Evolutionary conservation across 2,113 vertebrate species (phyloP).

Genomic region (Zingel zingel): DNA sequence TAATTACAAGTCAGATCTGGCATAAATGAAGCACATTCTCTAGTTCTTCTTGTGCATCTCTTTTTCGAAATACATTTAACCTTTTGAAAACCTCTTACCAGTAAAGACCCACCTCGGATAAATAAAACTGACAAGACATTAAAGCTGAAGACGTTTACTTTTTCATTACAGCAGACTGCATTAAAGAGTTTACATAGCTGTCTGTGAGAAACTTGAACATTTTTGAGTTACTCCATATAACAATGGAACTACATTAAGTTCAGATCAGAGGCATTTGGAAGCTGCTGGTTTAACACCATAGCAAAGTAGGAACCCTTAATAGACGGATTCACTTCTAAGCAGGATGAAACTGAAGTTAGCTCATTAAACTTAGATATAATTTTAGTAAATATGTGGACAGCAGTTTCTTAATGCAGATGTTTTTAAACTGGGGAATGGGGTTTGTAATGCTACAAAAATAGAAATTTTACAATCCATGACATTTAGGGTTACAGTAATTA

Average conservation of each 20-base stretch:
- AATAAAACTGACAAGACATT: slow-evolving; percentile 15
- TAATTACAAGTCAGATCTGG: not conserved
- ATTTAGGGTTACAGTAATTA: slow-evolving; percentile 13
- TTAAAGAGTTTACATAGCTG: slow-evolving; percentile 24
- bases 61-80: not conserved
- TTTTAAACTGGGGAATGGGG: slow-evolving; percentile 6
- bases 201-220: slow-evolving; percentile 25
- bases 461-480: slow-evolving; percentile 26
- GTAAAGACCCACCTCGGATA: not conserved
- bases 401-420: slow-evolving; percentile 6
- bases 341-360: not conserved
- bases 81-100: not conserved
- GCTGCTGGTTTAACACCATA: not conserved
- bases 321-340: not conserved
- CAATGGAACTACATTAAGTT: not conserved
- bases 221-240: slow-evolving; percentile 9
- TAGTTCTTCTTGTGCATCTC: not conserved
- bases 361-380: slow-evolving; percentile 3
- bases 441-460: slow-evolving; percentile 60
- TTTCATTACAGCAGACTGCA: slow-evolving; percentile 58
- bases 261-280: not conserved
- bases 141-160: slow-evolving; percentile 57
- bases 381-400: slow-evolving; percentile 24
- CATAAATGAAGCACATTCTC: not conserved
- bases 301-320: not conserved